Evolutionary conservation across 1,140 invertebrate species (phyloP), one percentile per base, ranked within the genome.

Genomic region (Lerema accius): DNA sequence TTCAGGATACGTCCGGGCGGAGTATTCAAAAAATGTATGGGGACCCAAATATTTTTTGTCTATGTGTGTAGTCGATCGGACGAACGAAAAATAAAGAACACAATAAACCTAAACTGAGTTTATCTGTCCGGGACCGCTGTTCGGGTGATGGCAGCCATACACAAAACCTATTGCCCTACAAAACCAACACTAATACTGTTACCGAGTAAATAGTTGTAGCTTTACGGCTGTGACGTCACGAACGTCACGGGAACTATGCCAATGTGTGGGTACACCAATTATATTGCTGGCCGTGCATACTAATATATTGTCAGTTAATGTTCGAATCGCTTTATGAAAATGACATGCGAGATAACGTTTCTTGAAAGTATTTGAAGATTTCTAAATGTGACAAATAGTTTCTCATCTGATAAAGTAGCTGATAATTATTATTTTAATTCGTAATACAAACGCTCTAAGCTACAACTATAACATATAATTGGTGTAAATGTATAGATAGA

Each of bases 261-360:
- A 55, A 55, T 26, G 39, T 42, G 51, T 43, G 51, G 51, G 51
- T 42, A 55, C 26, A n/a, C 51, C 51, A 42, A 55, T 55, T 55
- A 55, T n/a, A n/a, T n/a, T n/a, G n/a, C 37, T 23, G 37, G 19
- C 51, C 14, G 9, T 4, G 28, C 28, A n/a, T n/a, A n/a, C n/a
- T n/a, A n/a, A 42, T 55, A 55, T 51, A 51, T 37, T 14, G 45
- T 48, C 10, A 28, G n/a, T 11, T 40, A 53, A 53, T 40, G 16
- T 42, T 40, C 40, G 37, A 37, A 53, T 42, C 37, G 19, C 17
- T 53, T 53, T 37, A 26, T n/a, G 16, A 42, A n/a, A 23, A 39
- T 9, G 15, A 53, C 50, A 1, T 53, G 35, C 9, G 28, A 14
- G 50, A 53, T 42, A 53, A 53, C 19, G 37, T n/a, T 11, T 26